phyloP scores from a whole-genome alignment of 2,888 invertebrate species.

The Diaperis boleti region DNA sequence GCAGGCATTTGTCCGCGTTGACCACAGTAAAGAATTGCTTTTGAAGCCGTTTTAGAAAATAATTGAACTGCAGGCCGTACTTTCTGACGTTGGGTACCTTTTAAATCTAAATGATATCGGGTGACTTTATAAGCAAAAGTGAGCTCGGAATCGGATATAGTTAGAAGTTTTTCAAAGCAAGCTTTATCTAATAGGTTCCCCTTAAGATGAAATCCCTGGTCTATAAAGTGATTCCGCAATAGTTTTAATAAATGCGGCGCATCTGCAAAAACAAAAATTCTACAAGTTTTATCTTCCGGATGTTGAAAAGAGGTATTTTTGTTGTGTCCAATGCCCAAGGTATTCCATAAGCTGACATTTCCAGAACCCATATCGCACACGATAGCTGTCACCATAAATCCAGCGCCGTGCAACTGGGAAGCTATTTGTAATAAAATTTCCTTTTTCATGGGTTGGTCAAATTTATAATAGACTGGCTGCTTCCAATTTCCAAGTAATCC shows the following conservation, averaged over 20 bases:
- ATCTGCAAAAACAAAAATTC: slow-evolving; percentile 16
- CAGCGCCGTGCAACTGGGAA: neutral
- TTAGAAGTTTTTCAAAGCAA: slow-evolving; percentile 19
- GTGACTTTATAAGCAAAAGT: slow-evolving; percentile 45
- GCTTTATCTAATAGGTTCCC: neutral
- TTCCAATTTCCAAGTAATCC: slow-evolving; percentile 27
- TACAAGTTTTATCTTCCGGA: neutral
- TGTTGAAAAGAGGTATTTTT: neutral
- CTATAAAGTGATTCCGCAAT: slow-evolving; percentile 11
- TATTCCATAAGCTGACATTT: neutral
- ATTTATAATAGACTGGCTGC: slow-evolving; percentile 35
- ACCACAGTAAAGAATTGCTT: slow-evolving; percentile 37
- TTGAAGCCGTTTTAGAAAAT: slow-evolving; percentile 42
- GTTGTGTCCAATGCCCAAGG: neutral
- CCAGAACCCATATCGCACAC: slow-evolving; percentile 10
- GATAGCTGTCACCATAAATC: neutral
- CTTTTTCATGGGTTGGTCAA: slow-evolving; percentile 29
- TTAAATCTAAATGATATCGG: slow-evolving; percentile 41
- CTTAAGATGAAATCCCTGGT: slow-evolving; percentile 5
- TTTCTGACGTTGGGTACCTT: slow-evolving; percentile 38
- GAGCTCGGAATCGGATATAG: slow-evolving; percentile 36
- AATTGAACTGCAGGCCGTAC: slow-evolving; percentile 42
- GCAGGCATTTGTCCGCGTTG: neutral
- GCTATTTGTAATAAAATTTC: slow-evolving; percentile 13
- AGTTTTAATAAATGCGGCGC: slow-evolving; percentile 22